These are phyloP conservation scores for Xiphophorus hellerii DNA, from an alignment of 2,113 vertebrate genomes.

Conservation along the genomic window DNA sequence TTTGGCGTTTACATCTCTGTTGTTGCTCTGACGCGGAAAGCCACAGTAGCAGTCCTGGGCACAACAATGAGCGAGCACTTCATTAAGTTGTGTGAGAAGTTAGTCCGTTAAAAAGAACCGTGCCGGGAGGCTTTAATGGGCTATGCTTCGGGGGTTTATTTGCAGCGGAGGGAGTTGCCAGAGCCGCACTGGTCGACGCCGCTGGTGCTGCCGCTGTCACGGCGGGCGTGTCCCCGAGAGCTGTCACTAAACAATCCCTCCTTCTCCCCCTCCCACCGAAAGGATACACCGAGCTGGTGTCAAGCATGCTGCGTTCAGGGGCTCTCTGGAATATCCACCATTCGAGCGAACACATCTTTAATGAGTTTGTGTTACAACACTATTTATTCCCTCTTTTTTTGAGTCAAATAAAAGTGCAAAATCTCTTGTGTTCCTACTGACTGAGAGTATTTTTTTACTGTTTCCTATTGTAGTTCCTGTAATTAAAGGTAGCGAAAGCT, in stretches of 20 bases:
- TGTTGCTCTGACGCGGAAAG: constrained; percentile 50
- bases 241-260: constrained; percentile 53
- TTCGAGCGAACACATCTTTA: neutral
- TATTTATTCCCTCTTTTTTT: no score
- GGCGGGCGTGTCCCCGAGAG: constrained; percentile 54
- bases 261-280: constrained; percentile 10
- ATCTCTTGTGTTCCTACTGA: no score
- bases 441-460: no score
- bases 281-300: constrained; percentile 19
- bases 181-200: constrained; percentile 17
- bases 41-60: constrained; percentile 35
- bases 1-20: constrained; percentile 62
- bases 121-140: constrained; percentile 1
- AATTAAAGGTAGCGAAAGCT: no score
- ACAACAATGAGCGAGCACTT: constrained; percentile 31
- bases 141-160: constrained; percentile 17
- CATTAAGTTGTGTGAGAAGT: constrained; percentile 49
- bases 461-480: no score
- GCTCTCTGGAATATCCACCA: constrained; percentile 13
- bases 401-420: no score
- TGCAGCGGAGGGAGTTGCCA: constrained; percentile 9
- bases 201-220: constrained; percentile 26
- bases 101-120: constrained; percentile 43
- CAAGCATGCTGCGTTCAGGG: constrained; percentile 52
- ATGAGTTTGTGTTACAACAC: neutral